Percentiles rank a stretch among this genome's conserved stretches.
phyloP scores from a whole-genome alignment of 2,888 invertebrate species.

The Altica lythri region DNA sequence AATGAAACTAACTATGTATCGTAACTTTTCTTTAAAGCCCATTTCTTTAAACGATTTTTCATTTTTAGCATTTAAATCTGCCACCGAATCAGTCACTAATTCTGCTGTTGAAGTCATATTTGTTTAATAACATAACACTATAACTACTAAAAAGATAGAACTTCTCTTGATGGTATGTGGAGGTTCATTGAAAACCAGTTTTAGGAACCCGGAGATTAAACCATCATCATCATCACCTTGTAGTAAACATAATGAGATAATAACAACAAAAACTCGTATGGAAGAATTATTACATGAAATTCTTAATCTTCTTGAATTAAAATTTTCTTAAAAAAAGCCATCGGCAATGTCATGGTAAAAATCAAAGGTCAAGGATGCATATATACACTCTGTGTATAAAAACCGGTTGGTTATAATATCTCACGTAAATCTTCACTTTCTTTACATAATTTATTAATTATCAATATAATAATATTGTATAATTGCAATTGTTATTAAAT shows the following conservation, averaged over 20 bases:
- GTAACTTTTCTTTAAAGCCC: conserved; percentile 37
- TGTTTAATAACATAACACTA: background rate
- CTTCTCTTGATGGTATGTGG: background rate
- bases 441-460: no score
- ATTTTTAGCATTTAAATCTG: conserved; percentile 38
- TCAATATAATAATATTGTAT: no score
- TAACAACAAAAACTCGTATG: background rate
- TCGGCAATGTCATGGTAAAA: background rate
- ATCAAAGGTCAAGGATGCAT: conserved; percentile 6
- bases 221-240: background rate
- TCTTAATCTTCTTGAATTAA: background rate
- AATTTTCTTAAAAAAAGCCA: background rate
- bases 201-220: background rate
- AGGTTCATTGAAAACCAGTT: conserved; percentile 16
- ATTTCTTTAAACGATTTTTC: conserved; percentile 40
- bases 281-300: background rate
- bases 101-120: conserved; percentile 49
- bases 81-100: conserved; percentile 46
- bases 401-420: background rate
- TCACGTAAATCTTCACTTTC: no score
- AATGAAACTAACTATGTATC: conserved; percentile 46
- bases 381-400: background rate
- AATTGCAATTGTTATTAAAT: no score
- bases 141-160: background rate
- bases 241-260: background rate